Percentiles rank a stretch among this genome's conserved stretches.
phyloP scores from a whole-genome alignment of 2,113 vertebrate genomes.

The Serinus canaria region DNA sequence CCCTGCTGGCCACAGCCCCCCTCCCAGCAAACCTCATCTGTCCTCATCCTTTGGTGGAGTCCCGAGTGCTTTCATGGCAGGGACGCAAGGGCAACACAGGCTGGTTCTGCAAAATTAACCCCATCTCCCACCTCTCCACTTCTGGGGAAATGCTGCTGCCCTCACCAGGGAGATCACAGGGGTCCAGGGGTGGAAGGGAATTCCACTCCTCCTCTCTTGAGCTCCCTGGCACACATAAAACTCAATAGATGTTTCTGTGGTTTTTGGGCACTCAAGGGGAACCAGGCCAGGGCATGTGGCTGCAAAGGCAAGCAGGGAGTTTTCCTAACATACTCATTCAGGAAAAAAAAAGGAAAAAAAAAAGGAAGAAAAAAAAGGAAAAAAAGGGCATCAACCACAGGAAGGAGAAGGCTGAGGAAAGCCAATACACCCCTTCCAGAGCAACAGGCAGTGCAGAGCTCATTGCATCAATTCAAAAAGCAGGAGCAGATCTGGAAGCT shows the following conservation, averaged over 20 bases:
- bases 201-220: neutral
- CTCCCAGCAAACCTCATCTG: rapidly evolving
- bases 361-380: rapidly evolving
- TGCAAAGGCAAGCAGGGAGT: neutral
- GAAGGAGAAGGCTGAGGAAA: neutral
- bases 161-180: neutral
- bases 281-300: neutral
- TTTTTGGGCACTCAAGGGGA: neutral
- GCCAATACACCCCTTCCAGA: neutral
- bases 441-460: neutral
- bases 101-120: neutral
- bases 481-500: neutral
- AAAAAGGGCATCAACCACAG: neutral
- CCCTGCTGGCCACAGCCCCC: neutral
- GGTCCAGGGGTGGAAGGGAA: no score
- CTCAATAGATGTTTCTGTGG: rapidly evolving
- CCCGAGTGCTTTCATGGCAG: rapidly evolving
- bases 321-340: neutral
- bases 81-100: neutral
- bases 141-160: neutral
- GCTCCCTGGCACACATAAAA: neutral
- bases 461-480: neutral
- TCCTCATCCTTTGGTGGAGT: rapidly evolving
- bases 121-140: neutral
- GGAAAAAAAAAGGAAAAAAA: rapidly evolving